Evolutionary conservation across 2,888 invertebrate genomes (phyloP).

Genomic region (Eledona agricola): DNA sequence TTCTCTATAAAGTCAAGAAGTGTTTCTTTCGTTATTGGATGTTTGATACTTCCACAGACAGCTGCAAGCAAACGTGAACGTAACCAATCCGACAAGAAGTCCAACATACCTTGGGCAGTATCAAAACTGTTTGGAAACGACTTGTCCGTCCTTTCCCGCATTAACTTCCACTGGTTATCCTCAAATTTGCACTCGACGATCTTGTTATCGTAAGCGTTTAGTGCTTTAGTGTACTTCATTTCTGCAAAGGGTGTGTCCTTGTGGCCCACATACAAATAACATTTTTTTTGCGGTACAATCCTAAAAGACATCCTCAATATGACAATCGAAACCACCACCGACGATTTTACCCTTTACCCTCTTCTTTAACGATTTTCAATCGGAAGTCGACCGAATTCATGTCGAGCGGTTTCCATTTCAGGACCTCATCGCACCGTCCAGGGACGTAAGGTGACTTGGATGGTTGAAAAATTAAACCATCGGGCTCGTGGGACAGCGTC

Average conservation of each 20-base stretch:
- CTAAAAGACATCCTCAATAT: constrained; percentile 44
- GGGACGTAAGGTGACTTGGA: constrained; percentile 82
- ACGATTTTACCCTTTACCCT: constrained; percentile 73
- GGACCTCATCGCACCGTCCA: constrained; percentile 83
- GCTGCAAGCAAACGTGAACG: too few species aligned
- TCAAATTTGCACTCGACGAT: constrained; percentile 95
- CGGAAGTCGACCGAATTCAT: constrained; percentile 97
- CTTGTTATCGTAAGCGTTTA: constrained; percentile 86
- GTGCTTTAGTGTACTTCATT: constrained; percentile 81
- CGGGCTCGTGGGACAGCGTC: constrained; percentile 91
- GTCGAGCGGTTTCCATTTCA: constrained; percentile 97
- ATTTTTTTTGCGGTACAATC: constrained; percentile 61
- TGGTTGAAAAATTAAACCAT: constrained; percentile 98
- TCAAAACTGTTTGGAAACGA: constrained; percentile 89
- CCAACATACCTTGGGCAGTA: constrained; percentile 84
- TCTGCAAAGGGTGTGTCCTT: constrained; percentile 71
- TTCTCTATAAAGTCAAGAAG: too few species aligned
- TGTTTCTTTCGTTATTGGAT: too few species aligned
- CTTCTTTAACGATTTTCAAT: constrained; percentile 79
- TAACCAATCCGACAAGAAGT: too few species aligned
- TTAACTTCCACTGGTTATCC: constrained; percentile 85
- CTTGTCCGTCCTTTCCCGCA: constrained; percentile 97
- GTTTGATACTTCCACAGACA: too few species aligned
- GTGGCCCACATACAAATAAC: constrained; percentile 82
- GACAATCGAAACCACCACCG: too few species aligned